A percentile compares a stretch with the other conserved stretches of the same genome.
Conservation (phyloP, 1,140 invertebrate genomes). For the Trachymyrmex cornetzi region DNA sequence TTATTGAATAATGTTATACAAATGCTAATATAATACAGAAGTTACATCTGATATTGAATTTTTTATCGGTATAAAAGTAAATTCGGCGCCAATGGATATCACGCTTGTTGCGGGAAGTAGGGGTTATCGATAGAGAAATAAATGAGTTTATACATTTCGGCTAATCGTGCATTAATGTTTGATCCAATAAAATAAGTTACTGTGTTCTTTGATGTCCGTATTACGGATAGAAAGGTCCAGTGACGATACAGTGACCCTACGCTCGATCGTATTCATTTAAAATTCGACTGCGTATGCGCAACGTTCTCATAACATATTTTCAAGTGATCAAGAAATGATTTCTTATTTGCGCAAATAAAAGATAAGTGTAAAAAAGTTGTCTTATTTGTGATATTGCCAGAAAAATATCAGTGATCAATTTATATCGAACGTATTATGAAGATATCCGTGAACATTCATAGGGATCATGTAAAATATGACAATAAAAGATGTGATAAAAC, state of each 20-base stretch:
- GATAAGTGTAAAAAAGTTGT: background rate
- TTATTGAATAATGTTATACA: background rate
- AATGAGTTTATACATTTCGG: slow-evolving; percentile 84
- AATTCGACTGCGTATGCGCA: slow-evolving; percentile 64
- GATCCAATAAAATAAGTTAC: slow-evolving; percentile 83
- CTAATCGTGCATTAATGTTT: slow-evolving; percentile 82
- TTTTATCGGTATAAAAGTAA: slow-evolving; percentile 69
- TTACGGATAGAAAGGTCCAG: slow-evolving; percentile 77
- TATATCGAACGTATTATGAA: background rate
- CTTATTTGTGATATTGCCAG: background rate
- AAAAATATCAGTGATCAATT: background rate
- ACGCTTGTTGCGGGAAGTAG: slow-evolving; percentile 76
- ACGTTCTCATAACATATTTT: slow-evolving; percentile 43
- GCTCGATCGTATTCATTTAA: slow-evolving; percentile 69
- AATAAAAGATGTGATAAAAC: background rate
- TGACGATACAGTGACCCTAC: slow-evolving; percentile 54
- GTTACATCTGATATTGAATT: background rate
- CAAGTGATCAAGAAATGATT: background rate
- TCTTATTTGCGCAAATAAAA: background rate
- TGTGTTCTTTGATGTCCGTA: slow-evolving; percentile 78
- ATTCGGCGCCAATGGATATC: slow-evolving; percentile 75
- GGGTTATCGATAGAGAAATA: slow-evolving; percentile 84
- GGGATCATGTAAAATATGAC: background rate
- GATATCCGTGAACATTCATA: background rate
- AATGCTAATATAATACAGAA: background rate